These are phyloP conservation scores for Scaptodrosophila latifasciaeformis DNA, from an alignment of 2,888 invertebrate genomes.

Conservation along the genomic window DNA sequence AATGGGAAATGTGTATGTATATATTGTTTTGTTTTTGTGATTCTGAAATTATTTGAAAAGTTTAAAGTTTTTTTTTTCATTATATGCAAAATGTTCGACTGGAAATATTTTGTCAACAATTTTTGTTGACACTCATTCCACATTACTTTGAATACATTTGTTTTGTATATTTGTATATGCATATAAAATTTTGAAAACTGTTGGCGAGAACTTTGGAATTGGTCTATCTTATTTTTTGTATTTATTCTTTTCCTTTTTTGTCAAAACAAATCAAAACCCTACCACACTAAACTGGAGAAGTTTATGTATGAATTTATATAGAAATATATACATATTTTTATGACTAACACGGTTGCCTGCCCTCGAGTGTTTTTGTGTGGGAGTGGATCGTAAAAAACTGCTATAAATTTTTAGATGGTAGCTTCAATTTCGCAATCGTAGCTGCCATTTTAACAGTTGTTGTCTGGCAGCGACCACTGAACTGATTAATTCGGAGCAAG, in stretches of 20 bases:
- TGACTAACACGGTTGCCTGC: conserved; percentile 7
- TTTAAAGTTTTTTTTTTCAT: conserved; percentile 42
- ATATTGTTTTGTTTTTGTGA: conserved; percentile 51
- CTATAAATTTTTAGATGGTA: conserved; percentile 52
- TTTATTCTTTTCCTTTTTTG: conserved; percentile 13
- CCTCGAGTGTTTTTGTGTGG: neutral
- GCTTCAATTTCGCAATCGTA: conserved; percentile 61
- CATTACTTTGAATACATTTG: no score
- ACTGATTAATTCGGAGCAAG: neutral
- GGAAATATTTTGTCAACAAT: conserved; percentile 8
- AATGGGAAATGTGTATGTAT: conserved; percentile 10
- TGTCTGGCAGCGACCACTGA: no score
- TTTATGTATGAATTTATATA: conserved; percentile 10
- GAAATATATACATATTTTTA: conserved; percentile 10
- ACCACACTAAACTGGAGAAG: conserved; percentile 13
- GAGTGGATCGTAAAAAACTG: conserved; percentile 23
- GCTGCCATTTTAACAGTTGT: conserved; percentile 43
- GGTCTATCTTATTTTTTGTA: no score
- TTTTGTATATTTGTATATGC: no score
- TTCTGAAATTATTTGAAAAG: conserved; percentile 66
- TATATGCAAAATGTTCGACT: conserved; percentile 23
- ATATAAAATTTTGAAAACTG: conserved; percentile 18
- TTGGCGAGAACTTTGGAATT: no score
- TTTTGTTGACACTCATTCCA: neutral
- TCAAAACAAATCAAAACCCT: neutral